Base-by-base conservation (phyloP, 2,113 vertebrate genomes). In the Furnarius figulus region DNA sequence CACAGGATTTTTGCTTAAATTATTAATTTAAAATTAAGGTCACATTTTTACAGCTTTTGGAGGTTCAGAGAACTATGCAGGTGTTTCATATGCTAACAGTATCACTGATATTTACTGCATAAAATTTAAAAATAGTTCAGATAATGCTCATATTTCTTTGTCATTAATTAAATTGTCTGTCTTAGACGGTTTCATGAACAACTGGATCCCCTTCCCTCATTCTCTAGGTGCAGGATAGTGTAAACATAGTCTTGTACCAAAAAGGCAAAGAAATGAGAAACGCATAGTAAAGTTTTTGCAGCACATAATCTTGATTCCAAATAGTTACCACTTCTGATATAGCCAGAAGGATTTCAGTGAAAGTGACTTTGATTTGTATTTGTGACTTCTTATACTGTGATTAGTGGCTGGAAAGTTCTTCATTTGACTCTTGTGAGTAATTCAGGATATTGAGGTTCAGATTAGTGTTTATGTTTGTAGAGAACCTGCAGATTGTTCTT, bases 161-260 rank as follows among this genome's bases (percentile, higher is more conserved):
- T 68, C 2, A 4, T 53, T 77, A 28, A 63, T 86, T 58, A 74
- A 95, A 63, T 52, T 22, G 9, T 46, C 17, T 68, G 30, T 63
- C 31, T 53, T 73, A 70, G 31, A 39, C n/a, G 47, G 85, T 78
- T 46, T 55, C 20, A 9, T 74, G 46, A 67, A 63, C 59, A 42
- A 55, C 55, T 66, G 42, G 35, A 52, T 88, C 75, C 33, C 50
- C n/a, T 71, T 89, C 30, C 35, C 35, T 40, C 5, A 0, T 79
- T 87, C 27, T 61, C 11, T 72, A 44, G 61, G 31, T 75, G 27
- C 30, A 75, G 55, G 50, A 30, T 30, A 50, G 12, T 35, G 14
- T 50, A 22, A 82, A 42, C 25, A 59, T 21, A n/a, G 0, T 0
- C 31, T 59, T 87, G 40, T 2, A 1, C n/a, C 50, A 16, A 52